phyloP scores from a whole-genome alignment of 2,888 invertebrate genomes.

The Nomada goodeniana region DNA sequence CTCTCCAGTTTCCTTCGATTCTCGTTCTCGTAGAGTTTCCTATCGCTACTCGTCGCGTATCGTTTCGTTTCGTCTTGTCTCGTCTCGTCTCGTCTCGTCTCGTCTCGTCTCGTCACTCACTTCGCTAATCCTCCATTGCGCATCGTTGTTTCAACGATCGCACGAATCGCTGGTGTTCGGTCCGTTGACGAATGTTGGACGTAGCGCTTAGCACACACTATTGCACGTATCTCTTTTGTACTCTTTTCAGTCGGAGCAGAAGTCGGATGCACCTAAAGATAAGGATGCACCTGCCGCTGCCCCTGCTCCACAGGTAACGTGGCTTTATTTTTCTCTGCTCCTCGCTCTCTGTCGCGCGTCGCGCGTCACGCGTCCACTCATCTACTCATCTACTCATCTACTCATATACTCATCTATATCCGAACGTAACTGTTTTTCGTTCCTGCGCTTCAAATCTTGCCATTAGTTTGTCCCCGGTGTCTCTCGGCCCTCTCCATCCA shows the following conservation, averaged over 20 bases:
- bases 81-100: neutral
- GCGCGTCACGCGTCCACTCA: neutral
- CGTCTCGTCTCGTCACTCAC: neutral
- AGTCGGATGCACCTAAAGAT: slow-evolving; percentile 81
- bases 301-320: slow-evolving; percentile 82
- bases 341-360: slow-evolving; percentile 36
- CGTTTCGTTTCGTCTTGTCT: too few species aligned
- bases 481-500: neutral
- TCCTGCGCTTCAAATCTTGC: neutral
- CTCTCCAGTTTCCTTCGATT: neutral
- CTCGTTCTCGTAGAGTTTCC: neutral
- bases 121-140: neutral
- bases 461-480: neutral
- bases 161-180: slow-evolving; percentile 23
- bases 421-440: neutral
- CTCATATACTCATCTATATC: too few species aligned
- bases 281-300: slow-evolving; percentile 80
- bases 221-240: slow-evolving; percentile 82
- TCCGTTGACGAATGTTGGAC: slow-evolving; percentile 57
- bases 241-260: slow-evolving; percentile 84
- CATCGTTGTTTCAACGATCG: neutral
- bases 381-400: neutral
- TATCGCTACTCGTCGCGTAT: neutral
- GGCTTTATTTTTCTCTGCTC: slow-evolving; percentile 73
- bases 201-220: slow-evolving; percentile 80